A percentile compares a stretch with the other conserved stretches of the same genome.
phyloP scores from a whole-genome alignment of 2,797 vertebrate genomes.

The Sebastes nivosus region DNA sequence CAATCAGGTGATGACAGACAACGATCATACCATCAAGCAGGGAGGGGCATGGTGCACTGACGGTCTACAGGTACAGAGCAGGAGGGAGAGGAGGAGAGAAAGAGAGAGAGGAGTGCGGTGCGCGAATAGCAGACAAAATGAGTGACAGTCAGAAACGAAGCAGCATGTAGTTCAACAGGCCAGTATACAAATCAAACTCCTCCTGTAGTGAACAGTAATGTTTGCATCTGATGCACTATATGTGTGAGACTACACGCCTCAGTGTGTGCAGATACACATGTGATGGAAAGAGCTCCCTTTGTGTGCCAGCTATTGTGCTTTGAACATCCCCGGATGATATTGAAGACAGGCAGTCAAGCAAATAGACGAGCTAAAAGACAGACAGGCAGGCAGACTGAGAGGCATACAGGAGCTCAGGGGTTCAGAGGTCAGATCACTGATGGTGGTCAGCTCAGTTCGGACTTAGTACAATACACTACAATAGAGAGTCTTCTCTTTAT shows the following conservation, averaged over 20 bases:
- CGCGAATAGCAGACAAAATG: no score
- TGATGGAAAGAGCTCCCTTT: conserved; percentile 18
- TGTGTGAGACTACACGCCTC: conserved; percentile 1
- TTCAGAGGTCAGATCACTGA: conserved; percentile 65
- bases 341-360: conserved; percentile 45
- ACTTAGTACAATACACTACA: conserved; percentile 27
- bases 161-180: background rate
- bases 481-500: conserved; percentile 15
- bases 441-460: conserved; percentile 29
- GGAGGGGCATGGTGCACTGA: no score
- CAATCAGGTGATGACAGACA: no score
- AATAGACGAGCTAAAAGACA: background rate
- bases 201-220: background rate
- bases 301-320: conserved; percentile 25
- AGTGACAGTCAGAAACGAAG: no score
- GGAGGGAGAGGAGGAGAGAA: no score
- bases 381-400: conserved; percentile 46
- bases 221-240: background rate
- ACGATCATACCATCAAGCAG: no score
- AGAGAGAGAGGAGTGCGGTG: no score
- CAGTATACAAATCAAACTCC: background rate
- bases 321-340: conserved; percentile 32
- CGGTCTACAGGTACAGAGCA: no score
- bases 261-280: conserved; percentile 5
- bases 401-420: conserved; percentile 55